Base-by-base conservation (phyloP, 2,113 vertebrate species). In the Melanerpes aurifrons region DNA sequence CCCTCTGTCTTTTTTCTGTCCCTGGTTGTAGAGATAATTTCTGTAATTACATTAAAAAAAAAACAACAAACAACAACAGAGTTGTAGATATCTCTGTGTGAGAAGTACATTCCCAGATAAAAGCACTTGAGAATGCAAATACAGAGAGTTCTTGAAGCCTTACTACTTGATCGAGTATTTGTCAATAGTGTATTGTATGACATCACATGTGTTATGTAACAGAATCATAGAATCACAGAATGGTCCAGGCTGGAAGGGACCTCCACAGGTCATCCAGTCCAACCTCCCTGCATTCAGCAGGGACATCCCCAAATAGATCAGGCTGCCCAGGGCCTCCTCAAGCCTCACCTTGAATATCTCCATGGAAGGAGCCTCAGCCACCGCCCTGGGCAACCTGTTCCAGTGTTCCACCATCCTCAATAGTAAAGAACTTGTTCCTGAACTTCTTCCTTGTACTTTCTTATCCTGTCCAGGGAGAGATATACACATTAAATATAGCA, bases 1-100 rank as follows among this genome's bases (percentile, higher is more conserved):
- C 20, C 28, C 32, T 37, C 10, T 3, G 2, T 37, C 1, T 0
- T 73, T 83, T 47, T 8, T 82, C 67, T 21, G 6, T n/a, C 21
- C 77, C 57, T 6, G 12, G 0, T 67, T 80, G 57, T 66, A 59
- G 59, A 85, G 35, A 31, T 61, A 2, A 24, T 61, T 31, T 58
- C 50, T 2, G 0, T 53, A 26, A 15, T 73, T 53, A 58, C 22
- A 17, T 75, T 72, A 82, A 45, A 85, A 82, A 85, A 82, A 62
- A 35, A 62, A 12, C 40, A 40, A 40, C 40, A 37, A 72, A 25
- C 37, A 68, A 43, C 0, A 13, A 15, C 4, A 59, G 40, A 28
- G 13, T 5, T 87, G 50, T 62, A 10, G 10, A 24, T 29, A 6
- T 62, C 12, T 75, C 31, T 70, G 4, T 57, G 18, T 40, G 56